Percentiles rank a stretch among this genome's conserved stretches.
Conservation (phyloP, 35 echinoderm and acorn worm genomes). For the Lytechinus pictus region DNA sequence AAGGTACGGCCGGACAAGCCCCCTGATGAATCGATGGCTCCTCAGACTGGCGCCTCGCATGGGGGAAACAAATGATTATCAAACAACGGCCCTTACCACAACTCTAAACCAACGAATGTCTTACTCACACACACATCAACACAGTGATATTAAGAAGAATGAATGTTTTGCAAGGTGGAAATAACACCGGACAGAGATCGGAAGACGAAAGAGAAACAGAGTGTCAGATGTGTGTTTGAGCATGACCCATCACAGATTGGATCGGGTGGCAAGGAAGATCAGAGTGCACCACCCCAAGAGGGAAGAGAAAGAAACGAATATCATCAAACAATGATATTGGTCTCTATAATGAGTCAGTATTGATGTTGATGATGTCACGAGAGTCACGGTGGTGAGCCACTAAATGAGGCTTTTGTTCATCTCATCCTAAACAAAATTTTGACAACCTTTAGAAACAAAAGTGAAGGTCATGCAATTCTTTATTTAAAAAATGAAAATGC, state of each 20-base stretch:
- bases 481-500: neutral
- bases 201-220: conserved; percentile 16
- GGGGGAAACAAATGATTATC: conserved; percentile 37
- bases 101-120: conserved; percentile 5
- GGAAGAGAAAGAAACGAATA: neutral
- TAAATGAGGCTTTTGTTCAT: neutral
- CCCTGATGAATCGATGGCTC: conserved; percentile 8
- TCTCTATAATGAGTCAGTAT: neutral
- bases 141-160: neutral
- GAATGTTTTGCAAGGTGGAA: neutral
- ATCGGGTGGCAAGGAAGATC: neutral
- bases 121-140: conserved; percentile 32
- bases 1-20: neutral
- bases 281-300: neutral
- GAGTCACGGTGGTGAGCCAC: neutral
- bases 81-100: neutral
- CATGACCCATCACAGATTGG: neutral
- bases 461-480: neutral
- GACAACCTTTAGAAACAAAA: neutral
- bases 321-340: neutral
- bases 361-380: neutral
- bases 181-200: conserved; percentile 25
- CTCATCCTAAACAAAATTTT: neutral
- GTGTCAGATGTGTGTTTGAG: neutral
- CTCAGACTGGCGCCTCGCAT: conserved; percentile 10